Base-by-base conservation (phyloP, 2,113 vertebrate genomes). In the Hystrix brachyura region DNA sequence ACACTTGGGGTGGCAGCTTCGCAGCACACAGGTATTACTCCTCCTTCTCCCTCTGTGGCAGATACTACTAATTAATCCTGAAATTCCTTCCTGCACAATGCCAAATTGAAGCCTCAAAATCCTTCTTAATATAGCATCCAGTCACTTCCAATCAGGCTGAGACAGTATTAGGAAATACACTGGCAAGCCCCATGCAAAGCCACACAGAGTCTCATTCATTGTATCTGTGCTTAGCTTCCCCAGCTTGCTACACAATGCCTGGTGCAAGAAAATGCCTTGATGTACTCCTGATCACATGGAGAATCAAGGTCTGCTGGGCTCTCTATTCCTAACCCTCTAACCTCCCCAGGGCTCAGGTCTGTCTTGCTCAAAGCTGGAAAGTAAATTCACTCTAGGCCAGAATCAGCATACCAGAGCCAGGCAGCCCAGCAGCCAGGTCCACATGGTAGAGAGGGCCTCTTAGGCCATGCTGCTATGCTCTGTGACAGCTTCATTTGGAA, bases 1-100 rank as follows among this genome's bases (percentile, higher is more conserved):
- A 59, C 38, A 60, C 27, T 5, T 25, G 91, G 29, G 78, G 38
- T 64, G 38, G 79, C 60, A 59, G 46, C 11, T 27, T 19, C 1
- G 2, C 21, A 53, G 57, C 10, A 46, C 25, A 0, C 0, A 4
- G 32, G 5, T 55, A 5, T 19, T 2, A 60, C 14, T 74, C 46
- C 83, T 29, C 67, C 14, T 51, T 78, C 67, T 57, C 7, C 25
- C 46, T 59, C 59, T n/a, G 46, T 72, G 80, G 46, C 38, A 84
- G 72, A 88, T 17, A 4, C 74, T 14, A 64, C 51, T 53, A 51
- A 72, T 69, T 21, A 53, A 38, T 43, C 59, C 48, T 46, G n/a
- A 38, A 4, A 51, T 15, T 59, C 76, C 43, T 83, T 87, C n/a
- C 93, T 34, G 67, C 6, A 32, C 6, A 32, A 23, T 38, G 60